Percentiles rank a stretch among this genome's conserved stretches.
Evolutionary conservation across 2,888 invertebrate species (phyloP).

Genomic region (Ectemnius lituratus): DNA sequence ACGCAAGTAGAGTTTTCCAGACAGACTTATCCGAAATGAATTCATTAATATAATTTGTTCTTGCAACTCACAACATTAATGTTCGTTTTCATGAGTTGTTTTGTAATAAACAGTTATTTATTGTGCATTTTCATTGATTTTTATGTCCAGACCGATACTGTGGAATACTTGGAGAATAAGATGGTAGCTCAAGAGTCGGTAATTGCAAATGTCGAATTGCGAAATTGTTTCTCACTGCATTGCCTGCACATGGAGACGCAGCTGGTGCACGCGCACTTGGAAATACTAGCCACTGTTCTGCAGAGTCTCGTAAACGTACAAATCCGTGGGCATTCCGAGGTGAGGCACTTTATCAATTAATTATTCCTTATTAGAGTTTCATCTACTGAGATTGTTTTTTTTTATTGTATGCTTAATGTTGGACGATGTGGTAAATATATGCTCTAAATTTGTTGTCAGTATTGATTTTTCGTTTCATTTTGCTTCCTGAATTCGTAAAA

Average conservation of each 20-base stretch:
- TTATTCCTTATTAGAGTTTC: too few species aligned
- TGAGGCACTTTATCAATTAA: constrained; percentile 58
- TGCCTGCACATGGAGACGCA: constrained; percentile 83
- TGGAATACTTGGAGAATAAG: constrained; percentile 81
- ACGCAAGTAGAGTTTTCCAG: background rate
- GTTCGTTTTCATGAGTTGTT: background rate
- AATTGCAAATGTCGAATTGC: constrained; percentile 81
- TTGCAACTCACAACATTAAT: background rate
- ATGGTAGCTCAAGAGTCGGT: constrained; percentile 83
- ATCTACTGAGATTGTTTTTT: too few species aligned
- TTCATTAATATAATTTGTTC: background rate
- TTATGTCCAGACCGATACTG: constrained; percentile 80
- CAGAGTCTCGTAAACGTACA: constrained; percentile 80
- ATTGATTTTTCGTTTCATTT: background rate
- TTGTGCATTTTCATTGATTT: background rate
- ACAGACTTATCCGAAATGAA: background rate
- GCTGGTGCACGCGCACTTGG: constrained; percentile 81
- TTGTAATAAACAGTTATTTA: background rate
- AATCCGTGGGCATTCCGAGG: constrained; percentile 80
- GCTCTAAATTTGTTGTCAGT: too few species aligned
- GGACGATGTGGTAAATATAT: too few species aligned
- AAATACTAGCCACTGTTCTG: constrained; percentile 81
- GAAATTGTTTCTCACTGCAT: constrained; percentile 82
- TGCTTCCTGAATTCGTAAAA: background rate
- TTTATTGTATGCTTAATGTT: background rate